Evolutionary conservation across 2,888 invertebrate species (phyloP).

Genomic region (Norana najaformis): DNA sequence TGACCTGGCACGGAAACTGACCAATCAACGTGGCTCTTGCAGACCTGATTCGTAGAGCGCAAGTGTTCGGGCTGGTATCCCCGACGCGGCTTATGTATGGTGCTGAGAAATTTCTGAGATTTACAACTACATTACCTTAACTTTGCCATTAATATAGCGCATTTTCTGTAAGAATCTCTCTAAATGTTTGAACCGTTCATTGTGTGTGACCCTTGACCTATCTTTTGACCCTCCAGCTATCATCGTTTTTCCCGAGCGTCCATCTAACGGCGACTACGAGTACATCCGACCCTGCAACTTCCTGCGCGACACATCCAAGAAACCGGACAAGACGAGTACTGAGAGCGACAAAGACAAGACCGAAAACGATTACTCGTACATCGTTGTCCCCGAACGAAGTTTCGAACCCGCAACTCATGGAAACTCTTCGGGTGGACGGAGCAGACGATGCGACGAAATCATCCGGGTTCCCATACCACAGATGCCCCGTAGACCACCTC

Average conservation of each 20-base stretch:
- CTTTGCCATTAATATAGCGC: too few species aligned
- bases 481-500: background rate
- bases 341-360: background rate
- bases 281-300: background rate
- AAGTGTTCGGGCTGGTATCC: too few species aligned
- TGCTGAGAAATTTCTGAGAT: too few species aligned
- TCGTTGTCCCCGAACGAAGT: background rate
- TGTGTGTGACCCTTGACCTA: too few species aligned
- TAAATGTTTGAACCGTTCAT: too few species aligned
- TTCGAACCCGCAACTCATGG: background rate
- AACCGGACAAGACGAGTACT: background rate
- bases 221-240: background rate
- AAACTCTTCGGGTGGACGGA: background rate
- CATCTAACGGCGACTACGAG: background rate
- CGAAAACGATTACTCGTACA: background rate
- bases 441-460: background rate
- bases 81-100: too few species aligned
- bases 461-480: background rate
- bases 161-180: too few species aligned
- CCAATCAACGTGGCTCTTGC: too few species aligned
- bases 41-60: too few species aligned
- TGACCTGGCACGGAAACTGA: too few species aligned
- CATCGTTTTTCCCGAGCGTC: background rate
- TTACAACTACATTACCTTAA: too few species aligned
- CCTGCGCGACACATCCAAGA: background rate